Conservation (phyloP, 2,797 vertebrate species). For the Anisognathus igniventris region DNA sequence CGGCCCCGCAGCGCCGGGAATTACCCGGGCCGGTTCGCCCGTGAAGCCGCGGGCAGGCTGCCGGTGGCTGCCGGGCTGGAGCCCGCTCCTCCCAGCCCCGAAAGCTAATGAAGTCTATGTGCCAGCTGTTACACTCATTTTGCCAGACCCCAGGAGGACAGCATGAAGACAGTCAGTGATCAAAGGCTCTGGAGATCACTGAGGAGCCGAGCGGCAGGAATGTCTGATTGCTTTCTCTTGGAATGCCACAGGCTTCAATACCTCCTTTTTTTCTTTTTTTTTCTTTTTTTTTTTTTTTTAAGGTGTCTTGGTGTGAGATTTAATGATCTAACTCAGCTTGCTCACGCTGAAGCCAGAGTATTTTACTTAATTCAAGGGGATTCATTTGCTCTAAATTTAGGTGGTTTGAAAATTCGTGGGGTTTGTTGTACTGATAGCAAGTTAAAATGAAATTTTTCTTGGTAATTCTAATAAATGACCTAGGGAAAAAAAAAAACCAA, state of each 20-base stretch:
- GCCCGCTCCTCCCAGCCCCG: background rate
- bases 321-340: constrained; percentile 29
- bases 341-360: background rate
- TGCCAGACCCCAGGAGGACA: constrained; percentile 52
- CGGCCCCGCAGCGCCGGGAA: background rate
- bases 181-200: constrained; percentile 59
- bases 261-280: background rate
- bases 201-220: constrained; percentile 57
- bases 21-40: background rate
- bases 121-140: constrained; percentile 67
- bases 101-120: constrained; percentile 37
- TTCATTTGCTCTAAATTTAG: background rate
- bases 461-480: background rate
- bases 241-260: constrained; percentile 41
- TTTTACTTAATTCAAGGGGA: background rate
- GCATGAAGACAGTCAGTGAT: constrained; percentile 57
- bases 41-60: background rate
- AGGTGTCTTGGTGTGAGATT: constrained; percentile 49
- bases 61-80: background rate
- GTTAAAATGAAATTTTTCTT: background rate
- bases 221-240: constrained; percentile 63
- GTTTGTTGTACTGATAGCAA: background rate
- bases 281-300: background rate
- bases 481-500: rapidly evolving
- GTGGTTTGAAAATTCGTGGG: background rate